A percentile compares a stretch with the other conserved stretches of the same genome.
These are phyloP conservation scores for Huso huso DNA, from an alignment of 2,797 vertebrate species.

Conservation along the genomic window DNA sequence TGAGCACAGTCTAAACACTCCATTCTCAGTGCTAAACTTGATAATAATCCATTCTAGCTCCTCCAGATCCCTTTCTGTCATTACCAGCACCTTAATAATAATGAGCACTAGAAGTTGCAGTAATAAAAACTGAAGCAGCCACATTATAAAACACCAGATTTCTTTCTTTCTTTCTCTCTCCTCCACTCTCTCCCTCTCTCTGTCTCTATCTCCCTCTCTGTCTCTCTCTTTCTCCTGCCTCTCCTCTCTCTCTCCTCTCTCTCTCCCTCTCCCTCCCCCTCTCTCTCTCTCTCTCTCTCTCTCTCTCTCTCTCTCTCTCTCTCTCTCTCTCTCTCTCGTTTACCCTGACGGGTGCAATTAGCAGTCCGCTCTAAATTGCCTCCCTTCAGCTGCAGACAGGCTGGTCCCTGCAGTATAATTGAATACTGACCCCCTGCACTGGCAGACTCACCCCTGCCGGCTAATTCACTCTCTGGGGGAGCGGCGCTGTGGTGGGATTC, in stretches of 20 bases:
- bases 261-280: neutral
- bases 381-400: neutral
- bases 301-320: slow-evolving; percentile 3
- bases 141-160: neutral
- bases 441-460: no score
- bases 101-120: no score
- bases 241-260: slow-evolving; percentile 9
- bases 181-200: neutral
- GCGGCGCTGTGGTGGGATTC: no score
- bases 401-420: slow-evolving; percentile 17
- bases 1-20: no score
- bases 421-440: slow-evolving; percentile 28
- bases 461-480: no score
- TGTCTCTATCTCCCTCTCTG: slow-evolving; percentile 6
- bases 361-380: no score
- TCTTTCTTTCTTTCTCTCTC: neutral
- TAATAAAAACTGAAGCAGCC: no score
- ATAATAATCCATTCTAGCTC: no score
- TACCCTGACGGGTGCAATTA: no score
- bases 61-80: no score
- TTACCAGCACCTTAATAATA: no score
- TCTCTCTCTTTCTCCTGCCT: neutral
- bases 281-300: slow-evolving; percentile 10
- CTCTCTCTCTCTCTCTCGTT: slow-evolving; percentile 5
- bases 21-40: no score